phyloP scores from a whole-genome alignment of 2,113 vertebrate species.

The Platichthys stellatus region DNA sequence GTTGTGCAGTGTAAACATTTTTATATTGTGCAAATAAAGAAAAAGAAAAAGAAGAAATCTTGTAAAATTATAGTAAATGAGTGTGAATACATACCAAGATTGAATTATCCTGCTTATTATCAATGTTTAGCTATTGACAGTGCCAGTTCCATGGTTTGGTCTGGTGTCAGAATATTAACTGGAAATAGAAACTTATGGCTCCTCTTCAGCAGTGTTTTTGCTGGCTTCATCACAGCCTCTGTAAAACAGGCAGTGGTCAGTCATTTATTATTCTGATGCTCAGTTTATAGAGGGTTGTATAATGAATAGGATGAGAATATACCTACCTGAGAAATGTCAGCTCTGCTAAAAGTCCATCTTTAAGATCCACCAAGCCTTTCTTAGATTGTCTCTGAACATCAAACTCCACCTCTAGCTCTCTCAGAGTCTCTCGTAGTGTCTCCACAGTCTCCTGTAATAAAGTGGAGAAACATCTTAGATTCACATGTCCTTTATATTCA shows the following conservation, averaged over 20 bases:
- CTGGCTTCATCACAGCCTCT: constrained; percentile 52
- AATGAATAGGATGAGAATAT: not conserved
- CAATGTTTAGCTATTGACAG: not conserved
- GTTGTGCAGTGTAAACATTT: too few species aligned
- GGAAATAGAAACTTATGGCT: constrained; percentile 9
- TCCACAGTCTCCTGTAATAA: constrained; percentile 84
- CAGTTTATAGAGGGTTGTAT: not conserved
- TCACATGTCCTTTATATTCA: not conserved
- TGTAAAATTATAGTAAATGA: too few species aligned
- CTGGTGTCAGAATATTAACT: constrained; percentile 1
- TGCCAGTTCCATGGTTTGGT: constrained; percentile 2
- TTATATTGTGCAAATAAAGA: too few species aligned
- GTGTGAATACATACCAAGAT: not conserved
- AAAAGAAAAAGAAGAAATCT: too few species aligned
- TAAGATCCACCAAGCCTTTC: constrained; percentile 82
- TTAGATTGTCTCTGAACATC: constrained; percentile 87
- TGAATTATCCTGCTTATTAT: not conserved
- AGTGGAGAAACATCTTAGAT: not conserved
- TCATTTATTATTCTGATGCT: not conserved
- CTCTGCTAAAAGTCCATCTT: constrained; percentile 82
- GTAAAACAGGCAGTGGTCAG: constrained; percentile 9
- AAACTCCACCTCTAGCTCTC: constrained; percentile 83
- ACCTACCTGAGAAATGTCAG: constrained; percentile 87
- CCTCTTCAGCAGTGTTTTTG: constrained; percentile 36
- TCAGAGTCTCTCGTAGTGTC: constrained; percentile 84